Conservation (phyloP, 2,888 invertebrate species). For the Cyrtodaria siliqua region DNA sequence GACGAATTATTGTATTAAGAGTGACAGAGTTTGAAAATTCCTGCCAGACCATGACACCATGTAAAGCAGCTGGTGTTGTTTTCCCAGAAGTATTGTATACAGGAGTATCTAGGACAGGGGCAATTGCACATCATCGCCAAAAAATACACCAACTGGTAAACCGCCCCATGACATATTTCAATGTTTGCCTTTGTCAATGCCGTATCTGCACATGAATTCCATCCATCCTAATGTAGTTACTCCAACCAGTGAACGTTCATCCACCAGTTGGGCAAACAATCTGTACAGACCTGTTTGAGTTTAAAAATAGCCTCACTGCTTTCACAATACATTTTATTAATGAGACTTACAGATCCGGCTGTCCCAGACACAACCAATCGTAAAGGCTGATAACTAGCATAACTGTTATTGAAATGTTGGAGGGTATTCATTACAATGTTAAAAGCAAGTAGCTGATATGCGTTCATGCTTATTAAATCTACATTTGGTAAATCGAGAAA, state of each 20-base stretch:
- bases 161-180: slow-evolving; percentile 12
- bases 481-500: too few relatives aligned
- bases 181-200: background rate
- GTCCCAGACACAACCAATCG: slow-evolving; percentile 59
- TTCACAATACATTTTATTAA: slow-evolving; percentile 59
- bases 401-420: too few relatives aligned
- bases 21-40: slow-evolving; percentile 35
- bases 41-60: slow-evolving; percentile 54
- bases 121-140: slow-evolving; percentile 67
- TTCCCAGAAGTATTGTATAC: slow-evolving; percentile 19
- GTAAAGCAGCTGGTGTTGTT: slow-evolving; percentile 35
- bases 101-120: slow-evolving; percentile 64
- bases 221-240: slow-evolving; percentile 51
- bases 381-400: slow-evolving; percentile 19
- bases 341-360: slow-evolving; percentile 61
- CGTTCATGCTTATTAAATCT: slow-evolving; percentile 37
- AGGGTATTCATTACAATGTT: slow-evolving; percentile 38
- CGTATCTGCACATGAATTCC: slow-evolving; percentile 38
- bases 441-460: slow-evolving; percentile 60
- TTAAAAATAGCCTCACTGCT: slow-evolving; percentile 43
- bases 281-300: slow-evolving; percentile 52
- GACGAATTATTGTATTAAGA: slow-evolving; percentile 37
- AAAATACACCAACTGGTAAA: slow-evolving; percentile 26
- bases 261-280: slow-evolving; percentile 62
- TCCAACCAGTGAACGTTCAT: slow-evolving; percentile 51